Evolutionary conservation across 1,140 invertebrate species (phyloP), one percentile per base, ranked within the genome.

Genomic region (Papilio aristodemus): DNA sequence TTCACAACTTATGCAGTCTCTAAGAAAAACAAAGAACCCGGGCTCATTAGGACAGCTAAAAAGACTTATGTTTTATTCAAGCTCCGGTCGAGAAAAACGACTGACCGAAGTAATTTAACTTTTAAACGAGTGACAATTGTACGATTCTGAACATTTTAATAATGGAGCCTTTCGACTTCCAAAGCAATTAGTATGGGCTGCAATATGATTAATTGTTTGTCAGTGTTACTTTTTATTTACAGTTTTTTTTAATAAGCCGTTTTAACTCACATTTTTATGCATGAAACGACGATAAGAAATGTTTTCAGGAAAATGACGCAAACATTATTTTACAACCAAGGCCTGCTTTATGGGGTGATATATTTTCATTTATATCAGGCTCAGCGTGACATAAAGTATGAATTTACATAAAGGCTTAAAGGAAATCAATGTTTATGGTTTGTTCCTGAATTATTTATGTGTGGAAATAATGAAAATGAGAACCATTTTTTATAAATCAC

Each of bases 41-140:
- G 76, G 76, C 81, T 89, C 87, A 91, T 89, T 89, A 91, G 84
- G 77, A 83, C 80, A 71, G 77, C 80, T 84, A 85, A 84, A 85
- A 86, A 87, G 81, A 81, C 87, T 87, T 85, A 91, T 89, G 87
- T 89, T 89, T 91, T 91, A 91, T 91, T 91, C 87, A 91, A 71
- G 50, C 73, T 70, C 74, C 67, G 70, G 72, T 72, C 74, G 76
- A 78, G 77, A 79, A 85, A 77, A 86, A 83, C 79, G 85, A 66
- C 83, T 86, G 84, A 83, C 82, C 80, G 78, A 80, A 86, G 79
- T 89, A 81, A 89, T 91, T 91, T 89, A 85, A 89, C 84, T 91
- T 91, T 86, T 76, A 86, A 90, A 86, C 81, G 78, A 87, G 84
- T 87, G 83, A 84, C 84, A 83, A 90, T 86, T 84, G 88, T 85